Conservation (phyloP, 2,888 invertebrate species). For the Scelioninae gen. 2 region DNA sequence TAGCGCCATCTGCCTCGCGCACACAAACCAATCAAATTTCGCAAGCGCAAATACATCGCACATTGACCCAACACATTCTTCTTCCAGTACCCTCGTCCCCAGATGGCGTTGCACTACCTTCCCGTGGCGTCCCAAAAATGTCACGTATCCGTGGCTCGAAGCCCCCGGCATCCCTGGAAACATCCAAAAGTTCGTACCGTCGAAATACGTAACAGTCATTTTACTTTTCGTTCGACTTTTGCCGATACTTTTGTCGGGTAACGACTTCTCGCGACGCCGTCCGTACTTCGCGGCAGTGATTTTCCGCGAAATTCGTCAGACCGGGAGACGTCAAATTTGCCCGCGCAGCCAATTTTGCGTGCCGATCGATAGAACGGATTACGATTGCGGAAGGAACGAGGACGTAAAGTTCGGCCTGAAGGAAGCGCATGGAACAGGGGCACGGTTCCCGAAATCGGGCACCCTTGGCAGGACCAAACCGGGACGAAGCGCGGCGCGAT, state of each 20-base stretch:
- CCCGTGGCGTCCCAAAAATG: neutral
- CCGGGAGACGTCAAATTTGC: slow-evolving; percentile 25
- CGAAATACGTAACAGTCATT: slow-evolving; percentile 19
- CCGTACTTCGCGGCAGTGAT: slow-evolving; percentile 38
- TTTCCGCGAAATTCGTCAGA: slow-evolving; percentile 38
- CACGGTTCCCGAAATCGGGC: too few relatives aligned
- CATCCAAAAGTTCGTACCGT: slow-evolving; percentile 18
- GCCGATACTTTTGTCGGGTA: slow-evolving; percentile 16
- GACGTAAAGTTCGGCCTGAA: neutral
- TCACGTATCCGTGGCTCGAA: slow-evolving; percentile 14
- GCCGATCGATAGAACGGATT: slow-evolving; percentile 13
- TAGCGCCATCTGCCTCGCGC: too few relatives aligned
- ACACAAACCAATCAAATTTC: too few relatives aligned
- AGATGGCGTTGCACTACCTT: neutral
- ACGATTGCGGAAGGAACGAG: too few relatives aligned
- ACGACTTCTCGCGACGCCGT: slow-evolving; percentile 30
- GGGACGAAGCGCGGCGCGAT: slow-evolving; percentile 13
- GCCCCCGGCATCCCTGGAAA: neutral
- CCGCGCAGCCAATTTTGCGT: slow-evolving; percentile 24
- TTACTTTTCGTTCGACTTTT: slow-evolving; percentile 32
- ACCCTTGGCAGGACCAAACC: too few relatives aligned
- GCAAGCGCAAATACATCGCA: too few relatives aligned
- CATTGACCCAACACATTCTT: too few relatives aligned
- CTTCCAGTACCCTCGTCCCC: too few relatives aligned
- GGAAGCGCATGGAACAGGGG: too few relatives aligned